Evolutionary conservation across 1,140 invertebrate genomes (phyloP).

Genomic region (Penaeus chinensis): DNA sequence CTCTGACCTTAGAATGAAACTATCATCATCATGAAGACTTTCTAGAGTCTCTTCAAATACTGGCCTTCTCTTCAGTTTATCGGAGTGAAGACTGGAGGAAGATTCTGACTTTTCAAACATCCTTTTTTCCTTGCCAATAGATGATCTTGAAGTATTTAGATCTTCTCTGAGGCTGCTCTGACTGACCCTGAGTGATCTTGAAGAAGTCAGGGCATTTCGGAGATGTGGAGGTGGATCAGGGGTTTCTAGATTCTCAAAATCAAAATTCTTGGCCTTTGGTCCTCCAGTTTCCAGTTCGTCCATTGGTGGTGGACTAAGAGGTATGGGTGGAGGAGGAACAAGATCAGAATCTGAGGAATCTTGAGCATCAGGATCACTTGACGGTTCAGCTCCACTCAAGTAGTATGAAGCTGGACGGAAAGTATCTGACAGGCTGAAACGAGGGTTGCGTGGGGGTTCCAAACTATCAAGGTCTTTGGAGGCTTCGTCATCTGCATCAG

Average conservation of each 20-base stretch:
- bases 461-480: constrained; percentile 81
- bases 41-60: constrained; percentile 59
- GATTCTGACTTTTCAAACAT: constrained; percentile 53
- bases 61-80: constrained; percentile 61
- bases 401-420: constrained; percentile 89
- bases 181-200: constrained; percentile 56
- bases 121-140: constrained; percentile 47
- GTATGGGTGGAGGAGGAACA: constrained; percentile 83
- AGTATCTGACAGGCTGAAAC: constrained; percentile 87
- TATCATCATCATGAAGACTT: constrained; percentile 56
- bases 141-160: constrained; percentile 39
- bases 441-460: constrained; percentile 75
- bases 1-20: constrained; percentile 62
- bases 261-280: constrained; percentile 56
- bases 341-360: constrained; percentile 87
- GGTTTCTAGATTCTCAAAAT: constrained; percentile 58
- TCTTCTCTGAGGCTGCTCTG: constrained; percentile 50
- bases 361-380: constrained; percentile 69
- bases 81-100: constrained; percentile 31
- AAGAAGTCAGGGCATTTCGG: constrained; percentile 59
- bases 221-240: constrained; percentile 60
- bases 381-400: constrained; percentile 72
- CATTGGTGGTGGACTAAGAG: constrained; percentile 79
- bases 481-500: constrained; percentile 86
- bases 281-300: constrained; percentile 65